phyloP scores from a whole-genome alignment of 2,113 vertebrate genomes.

The Grantiella picta region DNA sequence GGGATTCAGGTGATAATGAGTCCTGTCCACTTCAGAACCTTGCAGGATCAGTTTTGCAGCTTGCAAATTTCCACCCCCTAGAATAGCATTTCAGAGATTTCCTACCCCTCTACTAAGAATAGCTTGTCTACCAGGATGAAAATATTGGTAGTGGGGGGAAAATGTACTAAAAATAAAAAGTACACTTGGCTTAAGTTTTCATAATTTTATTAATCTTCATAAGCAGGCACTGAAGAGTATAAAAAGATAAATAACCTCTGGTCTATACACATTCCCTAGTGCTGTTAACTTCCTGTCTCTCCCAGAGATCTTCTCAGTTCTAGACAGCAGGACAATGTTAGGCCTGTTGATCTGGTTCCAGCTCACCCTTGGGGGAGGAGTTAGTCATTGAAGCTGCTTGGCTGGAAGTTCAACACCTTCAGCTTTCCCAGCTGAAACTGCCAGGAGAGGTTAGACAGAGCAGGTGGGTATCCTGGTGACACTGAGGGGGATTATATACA shows the following conservation, averaged over 20 bases:
- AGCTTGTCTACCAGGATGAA: background rate
- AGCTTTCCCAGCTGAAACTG: background rate
- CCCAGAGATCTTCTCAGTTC: background rate
- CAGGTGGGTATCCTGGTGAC: background rate
- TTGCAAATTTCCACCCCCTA: background rate
- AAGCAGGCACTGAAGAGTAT: background rate
- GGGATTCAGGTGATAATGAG: background rate
- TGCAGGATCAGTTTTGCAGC: background rate
- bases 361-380: background rate
- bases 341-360: background rate
- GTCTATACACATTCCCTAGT: background rate
- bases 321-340: background rate
- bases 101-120: background rate
- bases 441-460: fast-evolving
- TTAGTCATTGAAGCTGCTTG: background rate
- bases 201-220: background rate
- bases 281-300: background rate
- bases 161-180: background rate
- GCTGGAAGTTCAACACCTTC: background rate
- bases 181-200: background rate
- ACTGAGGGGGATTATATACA: background rate
- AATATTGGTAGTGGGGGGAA: background rate
- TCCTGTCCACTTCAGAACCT: background rate
- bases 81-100: background rate
- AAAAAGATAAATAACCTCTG: background rate